Conservation (phyloP, 2,888 invertebrate species). For the Trachelus iudaicus region DNA sequence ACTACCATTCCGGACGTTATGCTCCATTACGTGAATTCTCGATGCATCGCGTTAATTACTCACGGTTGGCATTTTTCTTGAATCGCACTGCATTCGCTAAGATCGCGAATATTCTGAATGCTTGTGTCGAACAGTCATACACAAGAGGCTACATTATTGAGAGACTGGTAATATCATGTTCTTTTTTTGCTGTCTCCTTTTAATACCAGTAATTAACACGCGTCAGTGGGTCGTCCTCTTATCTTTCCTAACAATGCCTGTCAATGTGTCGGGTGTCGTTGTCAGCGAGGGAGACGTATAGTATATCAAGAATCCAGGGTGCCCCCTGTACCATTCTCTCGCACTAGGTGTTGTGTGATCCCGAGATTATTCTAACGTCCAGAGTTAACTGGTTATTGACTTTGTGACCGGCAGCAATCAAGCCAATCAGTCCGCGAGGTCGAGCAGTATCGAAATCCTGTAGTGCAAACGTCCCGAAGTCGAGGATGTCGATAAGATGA, state of each 20-base stretch:
- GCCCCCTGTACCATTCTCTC: not conserved
- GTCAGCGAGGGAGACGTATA: not conserved
- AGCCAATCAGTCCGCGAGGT: conserved; percentile 58
- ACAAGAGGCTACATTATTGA: not conserved
- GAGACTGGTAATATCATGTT: not conserved
- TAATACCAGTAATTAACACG: not conserved
- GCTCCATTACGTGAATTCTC: not conserved
- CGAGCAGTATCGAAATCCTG: conserved; percentile 40
- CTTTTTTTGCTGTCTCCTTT: not conserved
- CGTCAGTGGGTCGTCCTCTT: not conserved
- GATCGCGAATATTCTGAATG: not conserved
- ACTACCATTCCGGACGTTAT: not conserved
- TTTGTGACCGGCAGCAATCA: conserved; percentile 55
- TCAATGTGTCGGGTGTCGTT: not conserved
- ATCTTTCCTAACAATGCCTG: not conserved
- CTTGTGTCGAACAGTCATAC: not conserved
- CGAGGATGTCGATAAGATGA: not conserved
- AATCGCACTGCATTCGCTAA: no score
- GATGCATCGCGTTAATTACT: not conserved
- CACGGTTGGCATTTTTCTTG: no score
- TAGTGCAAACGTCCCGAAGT: conserved; percentile 21
- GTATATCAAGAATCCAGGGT: not conserved
- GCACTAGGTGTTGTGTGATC: not conserved
- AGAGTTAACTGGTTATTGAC: conserved; percentile 60
- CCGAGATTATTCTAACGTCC: not conserved